Evolutionary conservation across 2,113 vertebrate genomes (phyloP).

Genomic region (Callopanchax toddi): DNA sequence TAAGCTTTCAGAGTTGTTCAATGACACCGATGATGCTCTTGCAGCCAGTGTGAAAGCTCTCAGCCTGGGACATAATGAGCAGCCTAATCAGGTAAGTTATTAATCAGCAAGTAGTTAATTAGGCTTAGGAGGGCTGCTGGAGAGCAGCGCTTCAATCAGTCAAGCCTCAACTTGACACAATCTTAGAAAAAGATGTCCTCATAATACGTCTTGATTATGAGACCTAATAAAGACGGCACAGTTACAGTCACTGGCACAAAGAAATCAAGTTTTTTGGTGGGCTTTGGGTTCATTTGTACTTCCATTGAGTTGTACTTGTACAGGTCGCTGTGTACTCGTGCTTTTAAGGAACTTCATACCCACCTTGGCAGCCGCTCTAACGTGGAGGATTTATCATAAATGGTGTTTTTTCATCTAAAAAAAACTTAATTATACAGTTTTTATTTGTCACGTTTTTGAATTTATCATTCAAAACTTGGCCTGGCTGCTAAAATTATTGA

Average conservation of each 20-base stretch:
- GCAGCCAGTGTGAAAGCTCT: constrained; percentile 36
- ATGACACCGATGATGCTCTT: constrained; percentile 16
- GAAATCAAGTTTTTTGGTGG: background rate
- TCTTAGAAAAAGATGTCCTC: constrained; percentile 18
- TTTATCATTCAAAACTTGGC: too few species aligned
- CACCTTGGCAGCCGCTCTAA: too few species aligned
- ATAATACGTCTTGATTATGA: constrained; percentile 13
- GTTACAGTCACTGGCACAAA: background rate
- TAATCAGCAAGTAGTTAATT: constrained; percentile 61
- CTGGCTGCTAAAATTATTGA: too few species aligned
- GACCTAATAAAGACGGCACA: constrained; percentile 3
- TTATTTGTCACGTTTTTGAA: too few species aligned
- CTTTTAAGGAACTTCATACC: too few species aligned
- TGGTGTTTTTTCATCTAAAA: too few species aligned
- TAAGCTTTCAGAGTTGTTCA: constrained; percentile 26
- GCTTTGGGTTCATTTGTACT: too few species aligned
- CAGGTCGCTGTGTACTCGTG: too few species aligned
- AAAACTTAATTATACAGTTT: too few species aligned
- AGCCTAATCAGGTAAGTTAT: constrained; percentile 44
- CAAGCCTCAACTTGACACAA: constrained; percentile 23
- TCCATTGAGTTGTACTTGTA: too few species aligned
- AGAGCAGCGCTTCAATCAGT: constrained; percentile 45
- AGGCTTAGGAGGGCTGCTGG: constrained; percentile 35
- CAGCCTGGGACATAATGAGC: constrained; percentile 46
- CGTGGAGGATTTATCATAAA: too few species aligned